Evolutionary conservation across 2,113 vertebrate species (phyloP).

Genomic region (Rynchops niger): DNA sequence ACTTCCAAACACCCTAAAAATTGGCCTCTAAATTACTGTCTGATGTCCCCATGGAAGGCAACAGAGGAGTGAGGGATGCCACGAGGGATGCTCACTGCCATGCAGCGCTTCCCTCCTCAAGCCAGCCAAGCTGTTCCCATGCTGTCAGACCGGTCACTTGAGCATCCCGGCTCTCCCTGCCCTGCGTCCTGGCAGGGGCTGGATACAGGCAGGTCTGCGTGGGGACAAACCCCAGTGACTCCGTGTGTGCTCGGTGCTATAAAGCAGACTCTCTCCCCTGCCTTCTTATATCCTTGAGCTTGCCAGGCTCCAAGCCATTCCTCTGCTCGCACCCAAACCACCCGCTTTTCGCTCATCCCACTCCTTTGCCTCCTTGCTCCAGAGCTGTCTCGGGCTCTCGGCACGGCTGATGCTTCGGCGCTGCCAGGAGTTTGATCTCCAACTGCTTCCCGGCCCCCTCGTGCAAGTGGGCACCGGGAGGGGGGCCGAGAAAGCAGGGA

Average conservation of each 20-base stretch:
- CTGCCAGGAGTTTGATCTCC: conserved; percentile 43
- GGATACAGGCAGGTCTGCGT: not conserved
- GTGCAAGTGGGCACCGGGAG: not conserved
- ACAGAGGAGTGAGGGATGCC: not conserved
- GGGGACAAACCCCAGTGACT: not conserved
- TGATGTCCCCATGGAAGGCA: not conserved
- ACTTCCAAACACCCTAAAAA: not conserved
- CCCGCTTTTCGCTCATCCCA: not conserved
- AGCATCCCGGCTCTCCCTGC: not conserved
- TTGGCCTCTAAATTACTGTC: not conserved
- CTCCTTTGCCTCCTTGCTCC: not conserved
- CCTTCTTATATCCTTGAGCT: not conserved
- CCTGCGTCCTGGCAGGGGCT: not conserved
- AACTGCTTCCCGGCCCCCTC: conserved; percentile 4
- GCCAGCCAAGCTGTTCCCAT: accelerated
- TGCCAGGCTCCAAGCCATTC: not conserved
- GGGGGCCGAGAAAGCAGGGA: not conserved
- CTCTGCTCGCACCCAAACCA: not conserved
- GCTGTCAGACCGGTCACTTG: not conserved
- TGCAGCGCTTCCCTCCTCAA: accelerated
- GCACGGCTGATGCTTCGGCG: not conserved
- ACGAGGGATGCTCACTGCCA: not conserved
- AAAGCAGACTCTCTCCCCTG: not conserved
- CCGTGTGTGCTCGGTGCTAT: accelerated
- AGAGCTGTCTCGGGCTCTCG: not conserved